Base-by-base conservation (phyloP, 2,888 invertebrate genomes). In the Lucinisca nassula region DNA sequence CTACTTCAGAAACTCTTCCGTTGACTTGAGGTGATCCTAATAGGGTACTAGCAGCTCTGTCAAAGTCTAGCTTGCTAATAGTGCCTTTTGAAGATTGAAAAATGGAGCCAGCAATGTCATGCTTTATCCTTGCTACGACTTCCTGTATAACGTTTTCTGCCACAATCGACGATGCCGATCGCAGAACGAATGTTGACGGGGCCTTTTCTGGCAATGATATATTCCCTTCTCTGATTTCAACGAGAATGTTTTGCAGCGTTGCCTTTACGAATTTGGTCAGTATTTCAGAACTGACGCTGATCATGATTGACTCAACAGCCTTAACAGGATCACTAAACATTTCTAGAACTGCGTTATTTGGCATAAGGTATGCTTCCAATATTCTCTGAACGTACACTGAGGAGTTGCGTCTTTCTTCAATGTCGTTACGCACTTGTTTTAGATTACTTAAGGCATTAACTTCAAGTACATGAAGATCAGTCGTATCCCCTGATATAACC, bases 231-330 rank as follows among this genome's bases (percentile, higher is more conserved):
- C 87, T 81, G 49, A 92, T 84, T 40, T 92, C 92, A 30, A 84
- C 79, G 35, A 92, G 61, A 49, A 92, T 88, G 45, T 78, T 90
- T 45, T 89, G 84, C 0, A 92, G 74, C 0, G 92, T 92, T 10
- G 90, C 82, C 38, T 88, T 89, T 0, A 92, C 90, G 78, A 92
- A 92, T 37, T 91, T 87, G 0, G 90, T 87, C 12, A 92, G 81
- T 30, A 92, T 89, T 32, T 90, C 90, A 14, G 89, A 86, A 37
- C 92, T 87, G 6, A 92, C 84, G 27, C 78, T 87, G 14, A 92
- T 78, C 10, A 92, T 30, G 30, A 92, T 89, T 12, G 85, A 78
- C 38, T 92, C 88, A 10, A 92, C 73, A 8, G 90, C 90, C 45
- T 85, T 79, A 4, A 90, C 67, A 35, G 92, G 90, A 78, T 91